Conservation (phyloP, 2,797 vertebrate species). For the Periophthalmus magnuspinnatus region DNA sequence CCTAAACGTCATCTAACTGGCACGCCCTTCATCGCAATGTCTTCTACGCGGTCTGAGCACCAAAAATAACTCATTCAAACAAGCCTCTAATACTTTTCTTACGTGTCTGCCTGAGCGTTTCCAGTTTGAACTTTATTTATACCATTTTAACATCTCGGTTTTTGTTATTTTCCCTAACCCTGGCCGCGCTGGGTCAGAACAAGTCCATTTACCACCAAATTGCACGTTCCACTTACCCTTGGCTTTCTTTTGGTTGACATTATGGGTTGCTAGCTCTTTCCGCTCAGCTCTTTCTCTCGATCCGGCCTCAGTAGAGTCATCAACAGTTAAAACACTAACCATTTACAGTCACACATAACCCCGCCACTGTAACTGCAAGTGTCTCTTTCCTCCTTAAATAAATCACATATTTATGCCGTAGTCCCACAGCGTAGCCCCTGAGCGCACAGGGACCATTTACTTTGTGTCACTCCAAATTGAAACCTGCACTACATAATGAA, state of each 20-base stretch:
- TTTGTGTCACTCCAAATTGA: conserved; percentile 44
- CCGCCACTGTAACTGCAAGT: background rate
- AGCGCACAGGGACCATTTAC: conserved; percentile 45
- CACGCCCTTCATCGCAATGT: too few species aligned
- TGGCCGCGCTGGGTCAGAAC: too few species aligned
- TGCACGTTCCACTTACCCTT: background rate
- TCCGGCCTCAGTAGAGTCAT: background rate
- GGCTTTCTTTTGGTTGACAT: background rate
- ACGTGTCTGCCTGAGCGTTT: too few species aligned
- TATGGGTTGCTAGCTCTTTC: background rate
- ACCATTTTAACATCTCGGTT: too few species aligned
- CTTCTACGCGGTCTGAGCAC: too few species aligned
- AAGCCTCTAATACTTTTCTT: too few species aligned
- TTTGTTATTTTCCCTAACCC: too few species aligned
- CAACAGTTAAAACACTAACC: background rate
- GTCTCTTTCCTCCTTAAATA: conserved; percentile 30
- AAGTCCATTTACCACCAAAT: background rate
- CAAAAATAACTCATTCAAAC: too few species aligned
- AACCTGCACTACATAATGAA: conserved; percentile 41
- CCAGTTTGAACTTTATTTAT: too few species aligned
- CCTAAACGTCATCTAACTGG: too few species aligned
- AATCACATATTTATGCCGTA: conserved; percentile 43
- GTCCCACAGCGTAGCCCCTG: conserved; percentile 20
- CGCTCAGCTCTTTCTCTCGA: background rate
- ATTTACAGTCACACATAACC: conserved; percentile 4